Evolutionary conservation across 1,140 invertebrate genomes (phyloP).

Genomic region (Cylas formicarius): DNA sequence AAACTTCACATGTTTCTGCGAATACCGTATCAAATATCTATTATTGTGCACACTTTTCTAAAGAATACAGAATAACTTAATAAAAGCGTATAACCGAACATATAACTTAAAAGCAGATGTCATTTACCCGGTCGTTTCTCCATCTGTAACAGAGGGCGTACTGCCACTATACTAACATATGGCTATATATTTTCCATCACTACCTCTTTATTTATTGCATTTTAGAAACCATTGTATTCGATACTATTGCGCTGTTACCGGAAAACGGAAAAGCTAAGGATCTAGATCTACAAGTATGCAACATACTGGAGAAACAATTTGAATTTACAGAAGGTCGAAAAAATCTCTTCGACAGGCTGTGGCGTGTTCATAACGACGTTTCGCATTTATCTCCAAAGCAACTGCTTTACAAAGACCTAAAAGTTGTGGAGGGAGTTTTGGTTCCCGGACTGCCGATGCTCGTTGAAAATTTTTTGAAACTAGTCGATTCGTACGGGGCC

Average conservation of each 20-base stretch:
- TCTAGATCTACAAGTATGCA: slow-evolving; percentile 51
- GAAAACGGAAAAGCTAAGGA: slow-evolving; percentile 54
- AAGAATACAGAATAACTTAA: background rate
- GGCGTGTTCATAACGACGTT: slow-evolving; percentile 43
- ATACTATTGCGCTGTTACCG: slow-evolving; percentile 61
- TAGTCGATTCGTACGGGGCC: slow-evolving; percentile 39
- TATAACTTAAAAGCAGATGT: background rate
- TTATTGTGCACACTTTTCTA: too few species aligned
- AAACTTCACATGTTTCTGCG: too few species aligned
- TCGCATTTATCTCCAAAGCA: slow-evolving; percentile 40
- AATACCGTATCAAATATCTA: too few species aligned
- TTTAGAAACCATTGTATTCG: slow-evolving; percentile 65
- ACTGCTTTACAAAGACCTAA: slow-evolving; percentile 45
- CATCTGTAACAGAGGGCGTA: too few species aligned
- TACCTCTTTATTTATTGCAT: too few species aligned
- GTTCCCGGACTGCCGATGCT: slow-evolving; percentile 47
- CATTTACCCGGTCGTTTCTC: too few species aligned
- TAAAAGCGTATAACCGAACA: background rate
- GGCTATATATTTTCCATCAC: too few species aligned
- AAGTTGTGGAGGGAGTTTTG: slow-evolving; percentile 40
- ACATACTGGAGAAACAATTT: slow-evolving; percentile 43
- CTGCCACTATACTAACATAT: too few species aligned
- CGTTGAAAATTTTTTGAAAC: slow-evolving; percentile 47
- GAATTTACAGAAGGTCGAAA: slow-evolving; percentile 31
- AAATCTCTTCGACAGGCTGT: slow-evolving; percentile 35